Percentiles rank a stretch among this genome's conserved stretches.
Conservation (phyloP, 1,140 invertebrate species). For the Camponotus vicinus region DNA sequence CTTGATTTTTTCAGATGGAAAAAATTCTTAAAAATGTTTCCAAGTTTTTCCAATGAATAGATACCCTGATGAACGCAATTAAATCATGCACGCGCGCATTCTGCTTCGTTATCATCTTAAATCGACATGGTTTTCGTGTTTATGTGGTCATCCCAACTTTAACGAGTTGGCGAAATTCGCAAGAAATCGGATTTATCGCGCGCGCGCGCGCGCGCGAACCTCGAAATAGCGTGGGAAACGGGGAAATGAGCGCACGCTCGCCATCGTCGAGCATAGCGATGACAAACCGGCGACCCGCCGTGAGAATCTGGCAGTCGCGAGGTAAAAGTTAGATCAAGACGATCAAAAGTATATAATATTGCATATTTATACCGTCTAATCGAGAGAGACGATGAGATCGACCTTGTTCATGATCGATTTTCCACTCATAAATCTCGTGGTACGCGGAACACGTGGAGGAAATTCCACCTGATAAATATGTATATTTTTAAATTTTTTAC, state of each 20-base stretch:
- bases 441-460: not conserved
- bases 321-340: not conserved
- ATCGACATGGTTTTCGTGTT: too few species aligned
- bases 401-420: not conserved
- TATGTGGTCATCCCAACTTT: too few species aligned
- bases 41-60: too few species aligned
- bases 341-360: not conserved
- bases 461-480: not conserved
- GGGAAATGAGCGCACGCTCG: constrained; percentile 24
- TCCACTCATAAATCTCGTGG: not conserved
- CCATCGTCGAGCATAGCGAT: constrained; percentile 33
- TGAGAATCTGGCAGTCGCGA: constrained; percentile 7
- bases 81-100: not conserved
- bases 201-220: not conserved
- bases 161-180: constrained; percentile 10
- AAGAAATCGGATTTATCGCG: constrained; percentile 4
- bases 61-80: too few species aligned
- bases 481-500: not conserved
- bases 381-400: not conserved
- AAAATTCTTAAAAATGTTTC: too few species aligned
- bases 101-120: not conserved
- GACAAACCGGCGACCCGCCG: constrained; percentile 12
- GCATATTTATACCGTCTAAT: not conserved
- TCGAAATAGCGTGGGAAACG: constrained; percentile 49
- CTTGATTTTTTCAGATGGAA: too few species aligned